phyloP scores from a whole-genome alignment of 1,140 invertebrate species.

The Luehdorfia chinensis region DNA sequence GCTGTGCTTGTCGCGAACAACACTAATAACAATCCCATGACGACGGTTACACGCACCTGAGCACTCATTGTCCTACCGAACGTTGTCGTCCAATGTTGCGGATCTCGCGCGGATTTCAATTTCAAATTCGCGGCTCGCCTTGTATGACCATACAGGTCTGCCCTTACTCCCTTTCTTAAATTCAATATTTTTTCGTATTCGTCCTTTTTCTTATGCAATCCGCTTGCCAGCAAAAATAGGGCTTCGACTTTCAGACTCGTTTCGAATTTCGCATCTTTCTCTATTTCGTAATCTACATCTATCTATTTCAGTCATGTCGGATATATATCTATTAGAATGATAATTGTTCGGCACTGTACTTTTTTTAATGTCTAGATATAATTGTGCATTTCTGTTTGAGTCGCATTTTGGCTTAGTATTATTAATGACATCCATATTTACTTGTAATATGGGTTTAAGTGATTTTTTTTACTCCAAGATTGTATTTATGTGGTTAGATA shows the following conservation, averaged over 20 bases:
- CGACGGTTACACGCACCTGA: slow-evolving; percentile 40
- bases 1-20: slow-evolving; percentile 44
- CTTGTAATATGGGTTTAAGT: not conserved
- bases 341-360: slow-evolving; percentile 35
- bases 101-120: slow-evolving; percentile 51
- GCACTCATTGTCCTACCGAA: slow-evolving; percentile 57
- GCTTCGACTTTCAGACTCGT: slow-evolving; percentile 41
- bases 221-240: slow-evolving; percentile 25
- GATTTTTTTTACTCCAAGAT: slow-evolving; percentile 5
- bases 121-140: slow-evolving; percentile 57
- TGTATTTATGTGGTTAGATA: slow-evolving; percentile 4
- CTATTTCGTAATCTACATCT: slow-evolving; percentile 50
- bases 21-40: slow-evolving; percentile 46
- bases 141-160: slow-evolving; percentile 49
- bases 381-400: slow-evolving; percentile 25
- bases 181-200: slow-evolving; percentile 60
- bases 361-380: slow-evolving; percentile 28
- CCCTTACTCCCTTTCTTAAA: slow-evolving; percentile 47
- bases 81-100: slow-evolving; percentile 39
- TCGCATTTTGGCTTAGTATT: slow-evolving; percentile 23
- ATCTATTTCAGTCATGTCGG: slow-evolving; percentile 60
- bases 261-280: slow-evolving; percentile 40
- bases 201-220: slow-evolving; percentile 46
- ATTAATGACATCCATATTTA: slow-evolving; percentile 21
- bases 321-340: slow-evolving; percentile 44